Percentiles rank a stretch among this genome's conserved stretches.
These are phyloP conservation scores for Pegoplata infirma DNA, from an alignment of 2,888 invertebrate species.

Conservation along the genomic window DNA sequence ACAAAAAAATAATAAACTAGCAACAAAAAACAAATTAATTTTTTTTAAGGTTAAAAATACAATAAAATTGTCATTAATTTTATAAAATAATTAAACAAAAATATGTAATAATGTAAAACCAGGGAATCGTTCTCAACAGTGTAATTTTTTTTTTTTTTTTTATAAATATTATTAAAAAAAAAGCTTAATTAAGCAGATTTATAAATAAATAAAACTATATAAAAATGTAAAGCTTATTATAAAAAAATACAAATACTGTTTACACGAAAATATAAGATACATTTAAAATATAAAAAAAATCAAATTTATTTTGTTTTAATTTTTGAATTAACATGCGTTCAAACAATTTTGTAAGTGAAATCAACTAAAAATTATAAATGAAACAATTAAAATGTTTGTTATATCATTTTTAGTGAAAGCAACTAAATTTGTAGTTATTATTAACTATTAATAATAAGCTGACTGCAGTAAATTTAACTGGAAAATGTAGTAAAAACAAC, in stretches of 20 bases:
- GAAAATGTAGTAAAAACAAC: no score
- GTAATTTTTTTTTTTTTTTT: neutral
- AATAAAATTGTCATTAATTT: constrained; percentile 31
- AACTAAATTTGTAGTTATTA: neutral
- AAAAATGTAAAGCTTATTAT: constrained; percentile 20
- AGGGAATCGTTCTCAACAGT: neutral
- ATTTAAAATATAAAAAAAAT: constrained; percentile 19
- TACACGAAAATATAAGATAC: constrained; percentile 36
- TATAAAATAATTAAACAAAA: neutral
- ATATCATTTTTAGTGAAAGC: no score
- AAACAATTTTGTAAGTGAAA: no score
- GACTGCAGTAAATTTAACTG: neutral
- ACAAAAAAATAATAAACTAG: neutral
- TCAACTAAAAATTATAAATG: no score
- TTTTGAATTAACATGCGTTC: no score
- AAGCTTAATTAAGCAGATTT: constrained; percentile 11
- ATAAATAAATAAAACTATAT: constrained; percentile 1
- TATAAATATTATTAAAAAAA: constrained; percentile 31
- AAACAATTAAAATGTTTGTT: no score
- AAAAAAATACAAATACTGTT: constrained; percentile 35
- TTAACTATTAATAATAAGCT: no score
- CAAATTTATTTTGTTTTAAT: neutral
- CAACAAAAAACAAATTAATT: neutral
- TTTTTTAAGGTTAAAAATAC: neutral
- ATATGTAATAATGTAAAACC: neutral